Evolutionary conservation across 2,888 invertebrate species (phyloP).

Genomic region (Tinea trinotella): DNA sequence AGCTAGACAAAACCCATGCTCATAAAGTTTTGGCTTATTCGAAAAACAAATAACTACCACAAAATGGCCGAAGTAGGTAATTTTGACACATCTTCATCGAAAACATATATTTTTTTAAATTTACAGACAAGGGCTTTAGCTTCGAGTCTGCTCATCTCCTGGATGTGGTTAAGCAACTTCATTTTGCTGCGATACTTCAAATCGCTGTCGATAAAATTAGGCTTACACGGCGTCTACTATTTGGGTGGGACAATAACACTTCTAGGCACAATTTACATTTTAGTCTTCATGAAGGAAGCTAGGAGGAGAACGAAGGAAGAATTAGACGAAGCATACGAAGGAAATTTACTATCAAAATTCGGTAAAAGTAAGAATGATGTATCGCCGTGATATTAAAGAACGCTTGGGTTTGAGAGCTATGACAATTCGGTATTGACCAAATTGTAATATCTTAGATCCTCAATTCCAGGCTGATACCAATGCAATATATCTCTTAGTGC

Average conservation of each 20-base stretch:
- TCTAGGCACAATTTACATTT: slow-evolving; percentile 34
- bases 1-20: too few relatives aligned
- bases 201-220: slow-evolving; percentile 43
- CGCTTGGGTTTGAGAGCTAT: too few relatives aligned
- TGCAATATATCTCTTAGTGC: too few relatives aligned
- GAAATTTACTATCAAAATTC: slow-evolving; percentile 28
- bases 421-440: too few relatives aligned
- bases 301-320: slow-evolving; percentile 51
- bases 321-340: slow-evolving; percentile 45
- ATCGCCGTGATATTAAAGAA: neutral
- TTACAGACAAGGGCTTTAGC: slow-evolving; percentile 57
- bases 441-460: too few relatives aligned
- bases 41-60: too few relatives aligned
- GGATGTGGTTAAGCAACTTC: slow-evolving; percentile 63
- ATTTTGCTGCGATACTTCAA: slow-evolving; percentile 59
- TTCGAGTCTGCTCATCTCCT: slow-evolving; percentile 57
- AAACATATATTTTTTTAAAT: slow-evolving; percentile 1
- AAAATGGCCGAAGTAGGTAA: too few relatives aligned
- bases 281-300: slow-evolving; percentile 49
- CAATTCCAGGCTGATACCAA: too few relatives aligned
- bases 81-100: neutral
- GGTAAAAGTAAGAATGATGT: neutral
- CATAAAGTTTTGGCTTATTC: too few relatives aligned
- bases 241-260: slow-evolving; percentile 52
- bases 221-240: slow-evolving; percentile 57